Base-by-base conservation (phyloP, 2,888 invertebrate species). In the Pemphredon lugubris region DNA sequence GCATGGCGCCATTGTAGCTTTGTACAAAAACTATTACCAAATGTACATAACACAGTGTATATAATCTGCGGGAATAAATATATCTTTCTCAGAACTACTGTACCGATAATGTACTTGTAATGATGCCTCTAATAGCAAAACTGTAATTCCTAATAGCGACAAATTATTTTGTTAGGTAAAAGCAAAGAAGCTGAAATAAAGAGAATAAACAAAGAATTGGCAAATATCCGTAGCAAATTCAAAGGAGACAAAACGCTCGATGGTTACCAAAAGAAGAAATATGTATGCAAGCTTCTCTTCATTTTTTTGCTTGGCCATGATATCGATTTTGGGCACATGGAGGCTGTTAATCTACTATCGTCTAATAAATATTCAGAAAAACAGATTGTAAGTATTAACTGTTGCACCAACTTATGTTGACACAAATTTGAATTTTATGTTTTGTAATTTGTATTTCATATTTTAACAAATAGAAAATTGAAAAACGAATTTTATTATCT, bases 341-440 rank as follows among this genome's bases (percentile, higher is more conserved):
- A 99, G 92, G 99, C 99, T 55, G 99, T 99, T 83, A 99, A 99
- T 91, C 92, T 99, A 81, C 93, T 99, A 67, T 98, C 98, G 77
- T 99, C 99, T 72, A 99, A 99, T 91, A 99, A 99, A 92, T 99
- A 99, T 92, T 99, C 99, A 53, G 99, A 99, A 90, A 99, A 99
- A 92, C 99, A 99, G 93, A 99, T 99, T 91, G 97, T 95, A 92
- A 92, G 93, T 91, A 69, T 66, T 1, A 16, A 45, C 5, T 40
- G n/a, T n/a, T n/a, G n/a, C n/a, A n/a, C n/a, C n/a, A n/a, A n/a
- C n/a, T n/a, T n/a, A n/a, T n/a, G n/a, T n/a, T n/a, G n/a, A n/a
- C n/a, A n/a, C n/a, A n/a, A n/a, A n/a, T n/a, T n/a, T n/a, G n/a
- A n/a, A n/a, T n/a, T n/a, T n/a, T 32, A 13, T 2, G 23, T 21